Evolutionary conservation across 2,888 invertebrate species (phyloP).

Genomic region (Cyclophora punctaria): DNA sequence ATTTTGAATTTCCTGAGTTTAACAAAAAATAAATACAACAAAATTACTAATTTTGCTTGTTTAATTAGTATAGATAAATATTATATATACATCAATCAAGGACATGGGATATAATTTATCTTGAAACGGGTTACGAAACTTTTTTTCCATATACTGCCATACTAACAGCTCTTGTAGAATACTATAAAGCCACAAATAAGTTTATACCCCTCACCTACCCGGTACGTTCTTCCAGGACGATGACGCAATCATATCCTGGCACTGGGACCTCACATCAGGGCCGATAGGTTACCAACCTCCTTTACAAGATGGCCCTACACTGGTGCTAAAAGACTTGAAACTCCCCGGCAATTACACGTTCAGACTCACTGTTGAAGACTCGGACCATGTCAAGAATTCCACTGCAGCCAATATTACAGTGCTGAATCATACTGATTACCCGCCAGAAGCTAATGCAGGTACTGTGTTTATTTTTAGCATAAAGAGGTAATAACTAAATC

Average conservation of each 20-base stretch:
- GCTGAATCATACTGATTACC: slow-evolving; percentile 93
- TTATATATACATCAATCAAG: too few relatives aligned
- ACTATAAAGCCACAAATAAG: too few relatives aligned
- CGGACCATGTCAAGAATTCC: slow-evolving; percentile 89
- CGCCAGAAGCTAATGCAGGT: slow-evolving; percentile 95
- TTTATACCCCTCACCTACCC: too few relatives aligned
- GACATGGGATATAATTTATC: background rate
- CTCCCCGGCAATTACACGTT: slow-evolving; percentile 93
- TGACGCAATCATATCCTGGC: slow-evolving; percentile 89
- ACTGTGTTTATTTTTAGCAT: slow-evolving; percentile 1
- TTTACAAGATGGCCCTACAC: slow-evolving; percentile 84
- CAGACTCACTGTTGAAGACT: slow-evolving; percentile 92
- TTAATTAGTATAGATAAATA: too few relatives aligned
- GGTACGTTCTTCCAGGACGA: slow-evolving; percentile 74
- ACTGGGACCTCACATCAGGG: slow-evolving; percentile 93
- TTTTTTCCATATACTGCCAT: too few relatives aligned
- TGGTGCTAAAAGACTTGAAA: slow-evolving; percentile 87
- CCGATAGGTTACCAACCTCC: slow-evolving; percentile 90
- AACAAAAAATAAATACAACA: too few relatives aligned
- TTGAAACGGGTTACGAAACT: too few relatives aligned
- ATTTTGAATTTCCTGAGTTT: too few relatives aligned
- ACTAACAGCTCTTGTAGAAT: too few relatives aligned
- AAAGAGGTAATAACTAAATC: too few relatives aligned
- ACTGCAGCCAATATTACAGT: slow-evolving; percentile 93
- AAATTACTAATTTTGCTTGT: too few relatives aligned